Conservation (phyloP, 92 coral and sea anemone genomes). For the Anthopleura xanthogrammica region DNA sequence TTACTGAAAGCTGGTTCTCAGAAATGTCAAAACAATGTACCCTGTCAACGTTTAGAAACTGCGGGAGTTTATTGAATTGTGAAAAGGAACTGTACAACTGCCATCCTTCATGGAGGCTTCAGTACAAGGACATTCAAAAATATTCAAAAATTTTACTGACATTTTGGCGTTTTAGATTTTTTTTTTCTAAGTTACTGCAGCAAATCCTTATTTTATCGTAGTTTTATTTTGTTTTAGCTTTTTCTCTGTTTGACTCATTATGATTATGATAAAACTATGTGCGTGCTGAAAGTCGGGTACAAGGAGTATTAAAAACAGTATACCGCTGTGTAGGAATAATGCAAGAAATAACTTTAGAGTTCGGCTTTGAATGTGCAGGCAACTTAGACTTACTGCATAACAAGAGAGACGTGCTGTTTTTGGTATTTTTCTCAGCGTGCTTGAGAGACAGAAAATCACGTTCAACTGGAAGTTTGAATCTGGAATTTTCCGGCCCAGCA, state of each 20-base stretch:
- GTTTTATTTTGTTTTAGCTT: not conserved
- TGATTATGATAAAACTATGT: too few species aligned
- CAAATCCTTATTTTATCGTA: not conserved
- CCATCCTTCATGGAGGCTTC: too few species aligned
- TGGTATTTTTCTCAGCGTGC: too few species aligned
- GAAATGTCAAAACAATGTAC: not conserved
- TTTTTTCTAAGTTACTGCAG: not conserved
- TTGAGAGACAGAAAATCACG: too few species aligned
- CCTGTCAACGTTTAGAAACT: not conserved
- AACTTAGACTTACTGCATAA: too few species aligned
- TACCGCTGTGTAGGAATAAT: not conserved
- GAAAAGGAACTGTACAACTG: not conserved
- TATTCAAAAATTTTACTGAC: not conserved
- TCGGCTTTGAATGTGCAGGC: too few species aligned
- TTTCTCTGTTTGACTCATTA: not conserved
- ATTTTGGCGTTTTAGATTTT: not conserved
- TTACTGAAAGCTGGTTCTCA: not conserved
- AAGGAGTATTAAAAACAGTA: not conserved
- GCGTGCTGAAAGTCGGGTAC: not conserved
- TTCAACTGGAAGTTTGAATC: too few species aligned
- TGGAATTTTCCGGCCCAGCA: too few species aligned
- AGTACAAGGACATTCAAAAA: not conserved
- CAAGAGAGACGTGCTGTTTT: too few species aligned
- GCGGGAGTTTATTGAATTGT: not conserved
- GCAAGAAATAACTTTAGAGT: not conserved